Conservation (phyloP, 2,113 vertebrate genomes). For the Martes martes region DNA sequence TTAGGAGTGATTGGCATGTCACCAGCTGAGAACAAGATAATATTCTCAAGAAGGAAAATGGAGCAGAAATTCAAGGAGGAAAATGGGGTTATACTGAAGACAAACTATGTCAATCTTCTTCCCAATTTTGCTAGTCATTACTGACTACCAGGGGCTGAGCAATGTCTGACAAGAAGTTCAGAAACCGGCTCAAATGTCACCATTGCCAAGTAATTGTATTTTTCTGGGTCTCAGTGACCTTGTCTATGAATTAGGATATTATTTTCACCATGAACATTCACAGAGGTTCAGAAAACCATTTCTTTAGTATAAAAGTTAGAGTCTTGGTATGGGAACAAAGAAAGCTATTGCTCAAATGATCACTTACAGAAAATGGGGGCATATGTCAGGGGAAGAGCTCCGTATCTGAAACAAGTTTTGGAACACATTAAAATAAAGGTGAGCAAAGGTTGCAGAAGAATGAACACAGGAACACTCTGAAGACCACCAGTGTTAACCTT, state of each 20-base stretch:
- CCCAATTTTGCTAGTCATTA: neutral
- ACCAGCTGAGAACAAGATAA: conserved; percentile 36
- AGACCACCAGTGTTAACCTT: conserved; percentile 23
- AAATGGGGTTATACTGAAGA: neutral
- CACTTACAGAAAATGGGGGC: neutral
- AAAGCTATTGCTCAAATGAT: conserved; percentile 13
- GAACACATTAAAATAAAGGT: conserved; percentile 37
- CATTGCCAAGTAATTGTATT: neutral
- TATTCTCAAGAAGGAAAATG: conserved; percentile 35
- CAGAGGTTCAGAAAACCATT: neutral
- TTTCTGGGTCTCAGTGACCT: neutral
- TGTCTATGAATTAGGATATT: neutral
- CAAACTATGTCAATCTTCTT: conserved; percentile 1
- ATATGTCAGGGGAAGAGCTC: conserved; percentile 4
- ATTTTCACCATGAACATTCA: neutral
- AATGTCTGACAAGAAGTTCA: neutral
- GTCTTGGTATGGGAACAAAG: neutral
- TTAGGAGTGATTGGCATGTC: neutral
- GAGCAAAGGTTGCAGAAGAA: conserved; percentile 44
- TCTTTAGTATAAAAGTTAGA: conserved; percentile 20
- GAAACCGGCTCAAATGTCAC: neutral
- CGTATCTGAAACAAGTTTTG: conserved; percentile 18
- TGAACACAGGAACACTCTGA: neutral
- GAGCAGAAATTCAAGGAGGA: conserved; percentile 1
- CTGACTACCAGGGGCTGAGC: neutral